phyloP scores from a whole-genome alignment of 2,113 vertebrate genomes.

The Oncorhynchus tshawytscha region DNA sequence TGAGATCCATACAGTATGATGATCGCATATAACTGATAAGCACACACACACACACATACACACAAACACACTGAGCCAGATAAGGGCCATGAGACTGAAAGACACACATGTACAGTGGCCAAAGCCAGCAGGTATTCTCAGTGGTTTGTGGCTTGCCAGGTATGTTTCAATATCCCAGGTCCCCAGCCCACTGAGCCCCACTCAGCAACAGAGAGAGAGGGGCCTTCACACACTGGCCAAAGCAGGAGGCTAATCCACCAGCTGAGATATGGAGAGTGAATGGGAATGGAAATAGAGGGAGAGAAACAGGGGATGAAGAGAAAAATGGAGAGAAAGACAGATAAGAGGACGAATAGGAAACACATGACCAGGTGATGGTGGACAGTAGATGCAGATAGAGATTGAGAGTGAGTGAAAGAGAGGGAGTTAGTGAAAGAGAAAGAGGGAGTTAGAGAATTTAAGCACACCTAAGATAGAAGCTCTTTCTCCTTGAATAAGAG shows the following conservation, averaged over 20 bases:
- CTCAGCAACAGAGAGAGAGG: slow-evolving; percentile 37
- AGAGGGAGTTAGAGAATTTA: no score
- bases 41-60: neutral
- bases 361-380: no score
- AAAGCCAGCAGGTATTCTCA: slow-evolving; percentile 24
- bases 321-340: slow-evolving; percentile 1
- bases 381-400: no score
- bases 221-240: slow-evolving; percentile 44
- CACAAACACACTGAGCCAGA: neutral
- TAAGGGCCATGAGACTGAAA: slow-evolving; percentile 6
- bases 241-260: slow-evolving; percentile 54
- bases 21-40: slow-evolving; percentile 46
- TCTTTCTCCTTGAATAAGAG: no score
- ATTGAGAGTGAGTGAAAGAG: neutral
- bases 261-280: slow-evolving; percentile 52
- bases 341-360: neutral
- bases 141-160: slow-evolving; percentile 37
- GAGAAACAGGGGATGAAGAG: no score
- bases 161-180: slow-evolving; percentile 26
- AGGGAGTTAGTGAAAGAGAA: no score
- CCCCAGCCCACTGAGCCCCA: slow-evolving; percentile 25
- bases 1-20: slow-evolving; percentile 18
- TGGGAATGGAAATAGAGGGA: neutral
- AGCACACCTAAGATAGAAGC: no score
- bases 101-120: neutral